phyloP scores from a whole-genome alignment of 1,140 invertebrate genomes.

The Gonioctena quinquepunctata region DNA sequence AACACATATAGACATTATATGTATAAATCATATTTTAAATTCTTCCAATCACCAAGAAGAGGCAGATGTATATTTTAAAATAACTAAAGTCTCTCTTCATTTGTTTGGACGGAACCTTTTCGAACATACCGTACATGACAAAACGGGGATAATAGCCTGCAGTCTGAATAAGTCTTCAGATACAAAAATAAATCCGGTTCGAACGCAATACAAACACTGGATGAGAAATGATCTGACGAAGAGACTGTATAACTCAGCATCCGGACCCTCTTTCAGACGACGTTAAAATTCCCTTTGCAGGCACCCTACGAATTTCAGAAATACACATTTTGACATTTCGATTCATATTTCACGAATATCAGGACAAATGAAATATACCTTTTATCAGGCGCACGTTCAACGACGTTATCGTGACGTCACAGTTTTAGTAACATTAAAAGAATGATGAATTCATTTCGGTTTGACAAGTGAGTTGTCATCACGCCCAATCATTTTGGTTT shows the following conservation, averaged over 20 bases:
- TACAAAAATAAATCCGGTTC: conserved; percentile 20
- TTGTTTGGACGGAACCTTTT: neutral
- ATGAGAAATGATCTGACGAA: conserved; percentile 17
- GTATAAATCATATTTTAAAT: no score
- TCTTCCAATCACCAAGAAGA: no score
- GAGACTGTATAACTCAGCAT: conserved; percentile 10
- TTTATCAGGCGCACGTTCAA: conserved; percentile 24
- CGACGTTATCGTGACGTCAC: conserved; percentile 34
- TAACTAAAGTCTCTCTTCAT: no score
- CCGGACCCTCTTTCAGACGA: conserved; percentile 14
- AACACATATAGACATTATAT: no score
- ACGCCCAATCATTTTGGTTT: conserved; percentile 46
- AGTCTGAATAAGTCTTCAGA: neutral
- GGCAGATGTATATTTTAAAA: no score
- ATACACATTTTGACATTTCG: conserved; percentile 34
- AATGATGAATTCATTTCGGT: conserved; percentile 42
- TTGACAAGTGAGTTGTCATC: conserved; percentile 43
- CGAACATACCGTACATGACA: neutral
- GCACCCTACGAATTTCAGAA: conserved; percentile 27
- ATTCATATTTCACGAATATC: conserved; percentile 36
- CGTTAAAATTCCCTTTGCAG: conserved; percentile 20
- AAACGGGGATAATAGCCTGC: neutral
- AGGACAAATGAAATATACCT: conserved; percentile 4
- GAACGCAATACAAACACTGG: conserved; percentile 14
- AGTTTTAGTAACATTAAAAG: conserved; percentile 23